phyloP scores from a whole-genome alignment of 2,113 vertebrate species.

The Dermatemys mawii region DNA sequence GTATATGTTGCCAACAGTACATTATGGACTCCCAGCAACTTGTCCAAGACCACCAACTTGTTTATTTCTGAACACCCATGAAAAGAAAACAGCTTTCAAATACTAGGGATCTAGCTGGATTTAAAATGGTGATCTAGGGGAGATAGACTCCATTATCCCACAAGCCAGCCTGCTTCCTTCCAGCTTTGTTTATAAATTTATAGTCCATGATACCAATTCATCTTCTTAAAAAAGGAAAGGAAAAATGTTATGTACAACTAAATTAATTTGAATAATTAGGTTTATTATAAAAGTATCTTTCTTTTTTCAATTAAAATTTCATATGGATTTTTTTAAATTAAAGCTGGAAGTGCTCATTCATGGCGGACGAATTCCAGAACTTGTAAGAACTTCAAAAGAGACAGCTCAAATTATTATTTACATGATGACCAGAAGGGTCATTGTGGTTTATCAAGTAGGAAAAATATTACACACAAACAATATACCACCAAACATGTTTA shows the following conservation, averaged over 20 bases:
- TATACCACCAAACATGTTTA: neutral
- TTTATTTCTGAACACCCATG: neutral
- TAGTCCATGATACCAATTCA: neutral
- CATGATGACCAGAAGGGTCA: neutral
- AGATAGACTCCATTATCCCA: neutral
- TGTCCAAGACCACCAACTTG: neutral
- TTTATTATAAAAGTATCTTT: neutral
- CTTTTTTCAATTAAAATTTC: neutral
- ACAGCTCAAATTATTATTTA: neutral
- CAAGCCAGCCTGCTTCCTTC: neutral
- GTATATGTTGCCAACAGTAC: rapidly evolving
- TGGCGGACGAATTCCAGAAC: neutral
- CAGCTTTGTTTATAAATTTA: neutral
- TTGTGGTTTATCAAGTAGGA: neutral
- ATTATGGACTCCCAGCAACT: rapidly evolving
- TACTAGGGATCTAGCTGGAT: neutral
- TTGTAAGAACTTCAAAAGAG: neutral
- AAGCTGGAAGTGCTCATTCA: neutral
- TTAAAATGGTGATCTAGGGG: neutral
- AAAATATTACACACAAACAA: neutral
- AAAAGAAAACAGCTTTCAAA: neutral
- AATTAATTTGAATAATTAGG: neutral
- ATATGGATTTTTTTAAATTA: neutral
- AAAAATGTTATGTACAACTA: neutral
- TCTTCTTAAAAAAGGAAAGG: neutral